Evolutionary conservation across 2,797 vertebrate species (phyloP), one percentile per base, ranked within the genome.

Genomic region (Phrynocephalus guinanensis): DNA sequence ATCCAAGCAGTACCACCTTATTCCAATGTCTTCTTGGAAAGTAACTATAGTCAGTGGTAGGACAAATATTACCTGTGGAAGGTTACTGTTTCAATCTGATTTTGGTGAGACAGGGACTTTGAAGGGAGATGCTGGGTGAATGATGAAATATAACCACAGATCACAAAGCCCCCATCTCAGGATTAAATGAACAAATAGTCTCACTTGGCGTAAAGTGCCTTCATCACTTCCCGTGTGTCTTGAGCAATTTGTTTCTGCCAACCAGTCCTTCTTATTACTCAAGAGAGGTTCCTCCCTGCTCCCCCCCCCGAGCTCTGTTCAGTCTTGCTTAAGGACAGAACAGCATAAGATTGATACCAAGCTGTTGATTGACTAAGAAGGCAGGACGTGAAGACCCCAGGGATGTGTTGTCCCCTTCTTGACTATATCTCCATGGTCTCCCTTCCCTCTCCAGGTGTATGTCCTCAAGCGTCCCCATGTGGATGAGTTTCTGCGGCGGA

Each of bases 391-490:
- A 13, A 48, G 8, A 63, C 38, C 6, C 26, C 79, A 63, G 13
- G 20, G 72, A 33, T 33, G 15, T 44, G 63, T 86, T 33, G 72
- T 87, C 56, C 33, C 50, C n/a, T 26, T 16, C 24, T 2, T 50
- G 38, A 66, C 33, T 11, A 22, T 44, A 44, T 22, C 52, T 71
- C 66, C 48, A 50, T 33, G 38, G 18, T 72, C 50, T 76, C 76
- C 81, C 26, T 68, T 63, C 30, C 82, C 84, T 86, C 93, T 73
- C 0, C 95, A 99, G 99, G 99, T 99, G 73, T 99, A 99, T 0
- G 99, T 99, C 88, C 96, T 99, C 89, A 99, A 99, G 95, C 96
- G 99, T 90, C 99, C 99, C 0, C 98, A 99, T 0, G 99, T 99
- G 30, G 99, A 99, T 0, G 98, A 99, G 92, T 99, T 99, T 95